phyloP scores from a whole-genome alignment of 2,888 invertebrate genomes.

The Mimas tiliae region DNA sequence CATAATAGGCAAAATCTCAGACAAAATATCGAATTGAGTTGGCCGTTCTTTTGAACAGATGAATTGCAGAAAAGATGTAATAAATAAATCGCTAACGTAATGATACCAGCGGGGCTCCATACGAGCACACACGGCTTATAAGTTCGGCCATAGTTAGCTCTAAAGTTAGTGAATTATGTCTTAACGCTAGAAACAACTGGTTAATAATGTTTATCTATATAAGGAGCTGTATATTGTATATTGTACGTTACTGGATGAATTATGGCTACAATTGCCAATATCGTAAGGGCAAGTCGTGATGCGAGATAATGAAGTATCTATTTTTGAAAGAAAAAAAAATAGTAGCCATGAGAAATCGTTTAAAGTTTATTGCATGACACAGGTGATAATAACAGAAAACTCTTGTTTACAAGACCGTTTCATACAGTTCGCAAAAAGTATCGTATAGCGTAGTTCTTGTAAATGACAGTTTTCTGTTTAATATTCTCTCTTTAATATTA shows the following conservation, averaged over 20 bases:
- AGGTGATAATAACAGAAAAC: no score
- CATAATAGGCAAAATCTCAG: neutral
- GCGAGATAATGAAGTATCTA: neutral
- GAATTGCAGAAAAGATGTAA: slow-evolving; percentile 3
- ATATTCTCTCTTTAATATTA: no score
- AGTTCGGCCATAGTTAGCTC: neutral
- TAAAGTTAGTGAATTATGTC: slow-evolving; percentile 17
- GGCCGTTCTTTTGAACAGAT: neutral
- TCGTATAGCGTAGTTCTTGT: no score
- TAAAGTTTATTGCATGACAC: neutral
- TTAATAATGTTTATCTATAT: slow-evolving; percentile 14
- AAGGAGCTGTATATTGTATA: neutral
- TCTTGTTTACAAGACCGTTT: no score
- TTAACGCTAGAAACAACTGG: slow-evolving; percentile 12
- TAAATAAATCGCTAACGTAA: slow-evolving; percentile 17
- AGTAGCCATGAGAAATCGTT: neutral
- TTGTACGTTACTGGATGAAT: neutral
- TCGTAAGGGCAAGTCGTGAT: slow-evolving; percentile 1
- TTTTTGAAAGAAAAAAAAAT: neutral
- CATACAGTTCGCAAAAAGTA: no score
- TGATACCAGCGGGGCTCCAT: slow-evolving; percentile 11
- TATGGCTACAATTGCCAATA: neutral
- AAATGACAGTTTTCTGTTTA: no score
- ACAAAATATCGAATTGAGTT: neutral
- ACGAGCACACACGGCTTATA: neutral